Base-by-base conservation (phyloP, 2,888 invertebrate genomes). In the Meteorus colon region DNA sequence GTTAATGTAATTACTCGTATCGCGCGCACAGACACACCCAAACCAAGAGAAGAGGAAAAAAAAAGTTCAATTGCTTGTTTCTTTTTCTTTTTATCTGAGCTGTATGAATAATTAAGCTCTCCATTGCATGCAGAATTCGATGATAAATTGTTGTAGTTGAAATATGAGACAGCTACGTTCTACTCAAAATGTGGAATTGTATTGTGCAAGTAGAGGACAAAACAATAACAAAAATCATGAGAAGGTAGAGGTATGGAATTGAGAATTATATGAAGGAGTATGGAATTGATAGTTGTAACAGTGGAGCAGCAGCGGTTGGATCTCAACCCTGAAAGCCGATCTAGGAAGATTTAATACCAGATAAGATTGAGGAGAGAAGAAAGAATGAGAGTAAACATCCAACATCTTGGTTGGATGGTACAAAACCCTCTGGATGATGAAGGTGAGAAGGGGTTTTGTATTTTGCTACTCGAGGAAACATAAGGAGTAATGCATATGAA, bases 341-440 rank as follows among this genome's bases (percentile, higher is more conserved):
- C 87, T 84, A 83, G 82, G 80, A 82, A 85, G 87, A 88, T 88
- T 87, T 88, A 87, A 88, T 87, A 88, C 81, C 83, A 88, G 87
- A 88, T 87, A 88, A 82, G 86, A 88, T 88, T 87, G 86, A 87
- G 77, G 76, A 79, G 73, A 76, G 75, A 78, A 75, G 75, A 78
- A 75, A 79, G 82, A 73, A 81, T 81, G 81, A 82, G 79, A 83
- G 86, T 86, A 87, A 87, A 87, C 86, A 87, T 76, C 74, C 73
- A 31, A 16, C 27, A 16, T 34, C 51, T 67, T 16, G 73, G 67
- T 74, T 73, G 71, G 68, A 34, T 29, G 51, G 67, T 55, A 19
- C 19, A 55, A 55, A 55, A 55, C 55, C 19, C n/a, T 4, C 16
- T 6, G n/a, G 55, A 19, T 55, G 55, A 78, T 81, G 73, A 69